These are phyloP conservation scores for Ditula angustiorana DNA, from an alignment of 2,888 invertebrate species.

Conservation along the genomic window DNA sequence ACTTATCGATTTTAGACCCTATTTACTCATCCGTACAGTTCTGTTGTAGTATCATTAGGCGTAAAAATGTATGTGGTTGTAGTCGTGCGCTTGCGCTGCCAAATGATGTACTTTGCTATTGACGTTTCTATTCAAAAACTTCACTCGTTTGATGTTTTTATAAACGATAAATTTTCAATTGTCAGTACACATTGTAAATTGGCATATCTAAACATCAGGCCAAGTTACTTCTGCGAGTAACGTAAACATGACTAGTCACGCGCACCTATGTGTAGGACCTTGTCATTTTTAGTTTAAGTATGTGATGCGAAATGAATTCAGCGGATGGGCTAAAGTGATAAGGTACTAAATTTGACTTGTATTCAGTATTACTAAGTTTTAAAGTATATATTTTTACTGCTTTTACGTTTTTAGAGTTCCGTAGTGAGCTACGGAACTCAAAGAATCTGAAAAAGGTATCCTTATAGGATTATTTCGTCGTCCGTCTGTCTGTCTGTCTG, in stretches of 20 bases:
- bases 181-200: slow-evolving; percentile 65
- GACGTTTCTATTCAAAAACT: slow-evolving; percentile 72
- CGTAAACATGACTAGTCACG: slow-evolving; percentile 3
- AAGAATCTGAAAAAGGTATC: too few relatives aligned
- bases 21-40: slow-evolving; percentile 37
- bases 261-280: background rate
- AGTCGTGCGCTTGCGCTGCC: slow-evolving; percentile 60
- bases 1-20: slow-evolving; percentile 51
- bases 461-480: too few relatives aligned
- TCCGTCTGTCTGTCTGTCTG: too few relatives aligned
- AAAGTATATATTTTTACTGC: too few relatives aligned
- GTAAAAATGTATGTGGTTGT: slow-evolving; percentile 20
- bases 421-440: too few relatives aligned
- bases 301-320: background rate
- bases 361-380: background rate
- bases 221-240: slow-evolving; percentile 28
- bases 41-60: slow-evolving; percentile 11
- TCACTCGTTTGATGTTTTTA: slow-evolving; percentile 72
- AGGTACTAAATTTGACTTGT: background rate
- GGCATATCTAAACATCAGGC: slow-evolving; percentile 49
- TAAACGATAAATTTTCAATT: slow-evolving; percentile 76
- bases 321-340: background rate
- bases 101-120: slow-evolving; percentile 72
- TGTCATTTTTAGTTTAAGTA: background rate
- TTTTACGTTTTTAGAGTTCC: too few relatives aligned